Evolutionary conservation across 92 coral and sea anemone genomes (phyloP).

Genomic region (Pocillopora grandis): DNA sequence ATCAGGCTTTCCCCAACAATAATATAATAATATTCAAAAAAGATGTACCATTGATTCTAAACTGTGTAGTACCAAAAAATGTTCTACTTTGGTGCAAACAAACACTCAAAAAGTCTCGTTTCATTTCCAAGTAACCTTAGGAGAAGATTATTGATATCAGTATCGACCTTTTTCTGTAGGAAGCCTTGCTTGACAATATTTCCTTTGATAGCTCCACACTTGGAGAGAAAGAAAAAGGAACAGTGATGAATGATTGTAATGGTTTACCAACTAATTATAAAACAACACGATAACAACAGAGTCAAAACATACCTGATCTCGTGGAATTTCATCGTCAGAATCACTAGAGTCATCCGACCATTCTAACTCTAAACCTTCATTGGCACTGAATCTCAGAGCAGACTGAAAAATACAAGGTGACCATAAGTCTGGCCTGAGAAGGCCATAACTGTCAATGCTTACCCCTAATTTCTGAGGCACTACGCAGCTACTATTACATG

Average conservation of each 20-base stretch:
- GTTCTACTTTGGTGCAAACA: no score
- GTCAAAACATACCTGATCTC: slow-evolving; percentile 70
- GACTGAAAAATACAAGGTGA: slow-evolving; percentile 56
- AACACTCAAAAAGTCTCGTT: no score
- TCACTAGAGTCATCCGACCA: slow-evolving; percentile 96
- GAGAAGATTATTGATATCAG: background rate
- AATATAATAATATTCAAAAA: no score
- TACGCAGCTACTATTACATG: no score
- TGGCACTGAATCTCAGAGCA: slow-evolving; percentile 76
- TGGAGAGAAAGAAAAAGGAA: background rate
- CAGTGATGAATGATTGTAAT: background rate
- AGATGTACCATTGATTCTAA: no score
- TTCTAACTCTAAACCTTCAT: slow-evolving; percentile 76
- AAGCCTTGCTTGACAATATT: slow-evolving; percentile 90
- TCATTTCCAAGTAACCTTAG: no score
- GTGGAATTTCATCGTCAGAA: slow-evolving; percentile 80
- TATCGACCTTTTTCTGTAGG: slow-evolving; percentile 86
- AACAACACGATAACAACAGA: background rate
- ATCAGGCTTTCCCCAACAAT: no score
- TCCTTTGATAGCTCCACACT: slow-evolving; percentile 89
- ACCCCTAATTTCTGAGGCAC: no score
- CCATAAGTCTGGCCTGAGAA: background rate
- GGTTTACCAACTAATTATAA: background rate
- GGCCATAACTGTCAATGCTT: no score
- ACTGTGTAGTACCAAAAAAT: no score